phyloP scores from a whole-genome alignment of 2,888 invertebrate genomes.

The Podotricha telesiphe region DNA sequence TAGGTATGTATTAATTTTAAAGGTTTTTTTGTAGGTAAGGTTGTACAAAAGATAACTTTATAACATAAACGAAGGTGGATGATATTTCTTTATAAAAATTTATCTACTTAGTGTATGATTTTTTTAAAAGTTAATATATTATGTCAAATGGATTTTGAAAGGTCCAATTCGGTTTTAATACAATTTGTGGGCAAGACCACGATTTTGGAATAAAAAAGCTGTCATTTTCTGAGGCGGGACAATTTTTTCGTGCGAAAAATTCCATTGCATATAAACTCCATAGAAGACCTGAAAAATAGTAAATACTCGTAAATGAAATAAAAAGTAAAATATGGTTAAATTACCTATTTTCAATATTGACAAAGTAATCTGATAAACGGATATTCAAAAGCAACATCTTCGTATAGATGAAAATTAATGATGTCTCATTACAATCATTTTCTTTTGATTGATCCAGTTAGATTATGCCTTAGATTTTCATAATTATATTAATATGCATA shows the following conservation, averaged over 20 bases:
- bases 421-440: no score
- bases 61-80: not conserved
- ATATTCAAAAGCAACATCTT: no score
- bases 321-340: not conserved
- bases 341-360: no score
- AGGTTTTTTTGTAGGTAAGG: no score
- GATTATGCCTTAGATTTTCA: no score
- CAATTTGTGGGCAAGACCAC: conserved; percentile 74
- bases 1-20: not conserved
- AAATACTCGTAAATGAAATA: conserved; percentile 16
- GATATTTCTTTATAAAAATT: not conserved
- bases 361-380: no score
- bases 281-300: conserved; percentile 73
- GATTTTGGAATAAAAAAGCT: conserved; percentile 77
- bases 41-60: not conserved
- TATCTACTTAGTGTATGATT: not conserved
- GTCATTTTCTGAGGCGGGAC: conserved; percentile 80
- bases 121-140: conserved; percentile 47
- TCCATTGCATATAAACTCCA: conserved; percentile 93
- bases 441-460: no score
- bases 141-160: conserved; percentile 71
- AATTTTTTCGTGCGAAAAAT: conserved; percentile 91
- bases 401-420: no score
- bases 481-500: no score
- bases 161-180: conserved; percentile 74